phyloP scores from a whole-genome alignment of 2,888 invertebrate genomes.

The Automeris io region DNA sequence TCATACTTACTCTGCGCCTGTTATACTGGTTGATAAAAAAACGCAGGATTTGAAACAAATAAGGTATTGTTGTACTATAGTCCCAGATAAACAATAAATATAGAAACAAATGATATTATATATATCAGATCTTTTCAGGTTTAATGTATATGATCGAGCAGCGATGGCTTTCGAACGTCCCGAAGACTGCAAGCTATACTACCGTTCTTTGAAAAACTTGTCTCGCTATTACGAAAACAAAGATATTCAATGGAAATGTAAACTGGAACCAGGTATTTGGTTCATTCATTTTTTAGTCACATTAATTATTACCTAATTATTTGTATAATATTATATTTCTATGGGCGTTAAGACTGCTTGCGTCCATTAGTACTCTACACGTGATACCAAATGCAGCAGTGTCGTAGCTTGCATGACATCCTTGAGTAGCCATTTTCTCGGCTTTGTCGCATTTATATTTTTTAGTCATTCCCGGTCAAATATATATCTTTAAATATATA shows the following conservation, averaged over 20 bases:
- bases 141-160: conserved; percentile 85
- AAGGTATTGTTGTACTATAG: conserved; percentile 47
- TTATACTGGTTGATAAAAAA: conserved; percentile 74
- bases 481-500: too few species aligned
- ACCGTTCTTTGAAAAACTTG: conserved; percentile 75
- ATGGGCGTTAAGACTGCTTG: too few species aligned
- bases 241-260: conserved; percentile 75
- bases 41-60: conserved; percentile 78
- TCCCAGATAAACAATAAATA: too few species aligned
- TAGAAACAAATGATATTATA: background rate
- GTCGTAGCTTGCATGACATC: too few species aligned
- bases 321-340: background rate
- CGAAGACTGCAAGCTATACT: conserved; percentile 76
- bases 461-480: too few species aligned
- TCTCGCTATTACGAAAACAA: conserved; percentile 69
- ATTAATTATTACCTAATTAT: background rate
- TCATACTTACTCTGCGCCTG: conserved; percentile 74
- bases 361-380: too few species aligned
- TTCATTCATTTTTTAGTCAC: background rate
- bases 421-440: too few species aligned
- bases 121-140: conserved; percentile 50
- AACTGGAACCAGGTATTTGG: conserved; percentile 75
- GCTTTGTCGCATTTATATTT: too few species aligned
- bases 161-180: conserved; percentile 74
- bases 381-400: too few species aligned